Conservation (phyloP, 1,140 invertebrate genomes). For the Vollenhovia emeryi region DNA sequence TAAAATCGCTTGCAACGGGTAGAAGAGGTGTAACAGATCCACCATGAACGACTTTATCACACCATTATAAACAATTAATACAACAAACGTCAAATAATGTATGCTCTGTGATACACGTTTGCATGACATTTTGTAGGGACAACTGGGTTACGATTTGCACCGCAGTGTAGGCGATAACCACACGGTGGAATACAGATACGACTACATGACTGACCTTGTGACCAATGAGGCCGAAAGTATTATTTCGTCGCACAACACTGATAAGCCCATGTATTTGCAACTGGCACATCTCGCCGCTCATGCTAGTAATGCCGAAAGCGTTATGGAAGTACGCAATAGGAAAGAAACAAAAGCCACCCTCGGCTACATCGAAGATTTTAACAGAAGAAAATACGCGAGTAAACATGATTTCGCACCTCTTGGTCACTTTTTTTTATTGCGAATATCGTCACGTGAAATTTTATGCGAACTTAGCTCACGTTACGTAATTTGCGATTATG, state of each 20-base stretch:
- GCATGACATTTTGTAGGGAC: conserved; percentile 60
- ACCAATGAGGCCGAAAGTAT: conserved; percentile 86
- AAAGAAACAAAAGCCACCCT: conserved; percentile 86
- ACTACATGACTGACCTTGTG: conserved; percentile 88
- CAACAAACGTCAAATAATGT: background rate
- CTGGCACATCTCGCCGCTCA: conserved; percentile 88
- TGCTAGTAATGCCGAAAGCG: conserved; percentile 79
- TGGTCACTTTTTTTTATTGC: background rate
- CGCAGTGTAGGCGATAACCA: conserved; percentile 75
- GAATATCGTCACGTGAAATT: background rate
- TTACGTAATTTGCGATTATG: background rate
- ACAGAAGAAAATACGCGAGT: conserved; percentile 87
- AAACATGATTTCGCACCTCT: background rate
- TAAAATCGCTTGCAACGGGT: background rate
- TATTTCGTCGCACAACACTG: conserved; percentile 85
- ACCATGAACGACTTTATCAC: background rate
- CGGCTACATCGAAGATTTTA: conserved; percentile 85
- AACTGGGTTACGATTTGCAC: conserved; percentile 86
- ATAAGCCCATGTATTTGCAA: conserved; percentile 87
- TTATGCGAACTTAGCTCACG: background rate
- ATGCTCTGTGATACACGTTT: background rate
- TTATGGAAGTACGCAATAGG: conserved; percentile 84
- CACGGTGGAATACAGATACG: conserved; percentile 80
- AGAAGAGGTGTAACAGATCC: background rate
- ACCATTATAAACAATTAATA: background rate